Evolutionary conservation across 92 coral and sea anemone genomes (phyloP).

Genomic region (Meandrina meandrites): DNA sequence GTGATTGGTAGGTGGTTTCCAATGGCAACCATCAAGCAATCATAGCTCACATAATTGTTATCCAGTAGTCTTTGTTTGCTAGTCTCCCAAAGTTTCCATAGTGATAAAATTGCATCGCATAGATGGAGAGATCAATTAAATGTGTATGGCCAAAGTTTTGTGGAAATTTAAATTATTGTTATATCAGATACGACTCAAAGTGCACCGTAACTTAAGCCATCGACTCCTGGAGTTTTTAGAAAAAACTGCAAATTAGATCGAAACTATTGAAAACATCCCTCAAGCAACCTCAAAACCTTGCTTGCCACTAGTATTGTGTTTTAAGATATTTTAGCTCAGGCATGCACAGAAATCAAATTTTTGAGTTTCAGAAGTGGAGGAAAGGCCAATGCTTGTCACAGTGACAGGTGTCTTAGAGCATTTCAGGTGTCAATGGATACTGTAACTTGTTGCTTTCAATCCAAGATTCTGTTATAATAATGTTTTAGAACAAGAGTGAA

Average conservation of each 20-base stretch:
- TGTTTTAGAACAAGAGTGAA: too few relatives aligned
- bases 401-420: too few relatives aligned
- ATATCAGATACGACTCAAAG: not conserved
- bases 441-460: not conserved
- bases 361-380: too few relatives aligned
- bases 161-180: not conserved
- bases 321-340: too few relatives aligned
- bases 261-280: too few relatives aligned
- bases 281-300: too few relatives aligned
- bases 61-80: not conserved
- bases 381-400: too few relatives aligned
- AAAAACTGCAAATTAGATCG: too few relatives aligned
- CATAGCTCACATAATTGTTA: not conserved
- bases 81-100: not conserved
- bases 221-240: too few relatives aligned
- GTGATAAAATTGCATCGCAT: not conserved
- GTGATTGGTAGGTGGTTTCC: not conserved
- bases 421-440: not conserved
- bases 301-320: too few relatives aligned
- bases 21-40: not conserved
- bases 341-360: too few relatives aligned
- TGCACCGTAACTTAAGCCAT: too few relatives aligned
- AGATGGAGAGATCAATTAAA: not conserved
- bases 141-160: not conserved
- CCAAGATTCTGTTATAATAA: not conserved